Base-by-base conservation (phyloP, 1,140 invertebrate species). In the Pararge aegeria region DNA sequence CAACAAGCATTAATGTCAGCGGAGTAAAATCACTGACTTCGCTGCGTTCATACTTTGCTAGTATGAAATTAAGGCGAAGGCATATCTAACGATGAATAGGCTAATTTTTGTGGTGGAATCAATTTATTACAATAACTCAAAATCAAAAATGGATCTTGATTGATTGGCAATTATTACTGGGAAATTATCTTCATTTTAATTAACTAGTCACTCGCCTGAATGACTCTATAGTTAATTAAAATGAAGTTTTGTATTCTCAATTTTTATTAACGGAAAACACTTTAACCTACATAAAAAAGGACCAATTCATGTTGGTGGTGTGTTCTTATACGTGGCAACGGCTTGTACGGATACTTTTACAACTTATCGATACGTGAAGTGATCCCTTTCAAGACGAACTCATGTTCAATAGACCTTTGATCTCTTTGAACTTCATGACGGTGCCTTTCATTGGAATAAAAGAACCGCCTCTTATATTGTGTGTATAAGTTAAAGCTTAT, bases 401-500 rank as follows among this genome's bases (percentile, higher is more conserved):
- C 34, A 19, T 24, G 18, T 51, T 58, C 48, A 44, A 49, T 48
- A 24, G 40, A 58, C 56, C 48, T 58, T 58, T 58, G 56, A 58
- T 58, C 56, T 58, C 56, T 51, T 58, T 58, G 38, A 42, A 51
- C 38, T 58, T 57, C 34, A 50, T 50, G 46, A 49, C 55, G 46
- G 34, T 19, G 48, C 37, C 52, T 42, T 54, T 54, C 52, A 54
- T 5, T 5, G 13, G 38, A 40, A 40, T 40, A 18, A 40, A 40
- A 54, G 37, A 12, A 54, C 51, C 34, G 21, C 37, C n/a, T 54
- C 10, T n/a, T 18, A 21, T 42, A 21, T 42, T 27, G n/a, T 54
- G 20, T 42, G 51, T 38, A 42, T 53, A 54, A 54, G 37, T 42
- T 19, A 38, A 54, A 21, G 52, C n/a, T n/a, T 54, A 54, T 16